Conservation (phyloP, 2,113 vertebrate genomes). For the Tonatia bakeri region DNA sequence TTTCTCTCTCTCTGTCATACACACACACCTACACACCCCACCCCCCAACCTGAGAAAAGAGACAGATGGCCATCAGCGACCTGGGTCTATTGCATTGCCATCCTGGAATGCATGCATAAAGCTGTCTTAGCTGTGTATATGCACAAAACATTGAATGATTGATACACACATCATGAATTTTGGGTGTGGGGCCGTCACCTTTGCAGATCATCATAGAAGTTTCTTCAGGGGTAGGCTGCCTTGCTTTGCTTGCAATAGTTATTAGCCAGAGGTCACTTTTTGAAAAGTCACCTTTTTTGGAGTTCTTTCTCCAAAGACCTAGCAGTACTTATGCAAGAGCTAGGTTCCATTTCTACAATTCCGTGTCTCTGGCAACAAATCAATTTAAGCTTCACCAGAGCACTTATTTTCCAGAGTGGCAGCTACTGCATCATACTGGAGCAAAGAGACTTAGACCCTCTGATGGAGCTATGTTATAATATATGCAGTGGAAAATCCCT, state of each 20-base stretch:
- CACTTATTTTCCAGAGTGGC: background rate
- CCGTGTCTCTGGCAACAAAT: background rate
- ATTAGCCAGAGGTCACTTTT: background rate
- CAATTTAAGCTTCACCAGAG: background rate
- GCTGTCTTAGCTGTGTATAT: background rate
- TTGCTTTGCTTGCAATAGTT: background rate
- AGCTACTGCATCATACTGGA: background rate
- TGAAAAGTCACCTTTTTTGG: background rate
- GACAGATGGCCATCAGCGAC: background rate
- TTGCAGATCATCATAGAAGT: background rate
- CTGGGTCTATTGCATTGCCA: background rate
- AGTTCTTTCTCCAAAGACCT: background rate
- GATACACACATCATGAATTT: background rate
- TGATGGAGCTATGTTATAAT: background rate
- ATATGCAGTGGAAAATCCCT: background rate
- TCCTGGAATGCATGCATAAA: background rate
- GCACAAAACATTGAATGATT: background rate
- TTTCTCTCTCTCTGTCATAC: background rate
- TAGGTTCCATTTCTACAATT: background rate
- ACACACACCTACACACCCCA: background rate
- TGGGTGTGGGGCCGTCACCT: background rate
- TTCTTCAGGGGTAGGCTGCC: background rate
- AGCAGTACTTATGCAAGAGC: background rate
- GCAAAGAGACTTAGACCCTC: background rate
- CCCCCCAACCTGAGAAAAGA: background rate